Base-by-base conservation (phyloP, 1,140 invertebrate genomes). In the Ooceraea biroi region DNA sequence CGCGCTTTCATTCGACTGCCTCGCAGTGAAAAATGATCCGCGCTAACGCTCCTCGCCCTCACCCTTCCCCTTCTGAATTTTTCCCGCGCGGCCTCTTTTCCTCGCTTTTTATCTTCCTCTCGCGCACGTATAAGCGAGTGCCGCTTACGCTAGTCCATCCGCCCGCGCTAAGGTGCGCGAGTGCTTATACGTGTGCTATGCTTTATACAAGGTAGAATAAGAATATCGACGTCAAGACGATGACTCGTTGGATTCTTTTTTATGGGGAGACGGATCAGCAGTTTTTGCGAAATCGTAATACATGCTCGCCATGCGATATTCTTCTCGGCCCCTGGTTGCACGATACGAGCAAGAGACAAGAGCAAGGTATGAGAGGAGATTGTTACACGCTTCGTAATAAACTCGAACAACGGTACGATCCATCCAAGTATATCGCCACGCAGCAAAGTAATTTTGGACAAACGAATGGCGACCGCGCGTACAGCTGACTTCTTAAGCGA, bases 1-100 rank as follows among this genome's bases (percentile, higher is more conserved):
- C 90, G 88, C 85, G 88, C 77, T 91, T 93, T 90, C 87, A 92
- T 92, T 90, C 90, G 84, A 87, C 84, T 87, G 80, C 60, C 78
- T 60, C 68, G 86, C 82, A 30, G 19, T 87, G 86, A 89, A 89
- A 86, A 88, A 89, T 88, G 87, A 85, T 87, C 83, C 74, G 48
- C 83, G 76, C 73, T 41, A 72, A 27, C 83, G 82, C 30, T 83
- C 50, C 30, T 25, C 63, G 48, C 48, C 52, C n/a, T 8, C 58
- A 25, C 17, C 14, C 27, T 57, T 83, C 52, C 22, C 61, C 30
- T 46, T 55, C 46, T 60, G 55, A 30, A 71, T 83, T 84, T 82
- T 84, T 61, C 11, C 61, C 50, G n/a, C 58, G 60, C 22, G n/a
- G n/a, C 48, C 66, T 12, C 68, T 83, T 44, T 69, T 14, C 61